Base-by-base conservation (phyloP, 2,888 invertebrate genomes). In the Orchesella flavescens region DNA sequence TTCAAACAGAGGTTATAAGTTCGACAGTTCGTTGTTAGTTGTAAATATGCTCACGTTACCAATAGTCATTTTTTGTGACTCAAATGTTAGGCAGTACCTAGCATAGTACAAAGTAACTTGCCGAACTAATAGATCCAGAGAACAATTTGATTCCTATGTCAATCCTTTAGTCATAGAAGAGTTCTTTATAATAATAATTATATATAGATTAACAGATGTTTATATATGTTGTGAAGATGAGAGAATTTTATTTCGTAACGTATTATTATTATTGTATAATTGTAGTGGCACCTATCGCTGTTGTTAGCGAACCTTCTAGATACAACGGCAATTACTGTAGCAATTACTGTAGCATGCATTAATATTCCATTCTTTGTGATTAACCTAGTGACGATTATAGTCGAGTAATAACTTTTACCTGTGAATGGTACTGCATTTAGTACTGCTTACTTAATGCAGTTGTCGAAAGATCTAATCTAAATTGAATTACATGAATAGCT, bases 331-430 rank as follows among this genome's bases (percentile, higher is more conserved):
- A 4, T 34, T n/a, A n/a, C n/a, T n/a, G n/a, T n/a, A n/a, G n/a
- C n/a, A n/a, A n/a, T n/a, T n/a, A n/a, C n/a, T n/a, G n/a, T 34
- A 34, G 34, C 34, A 34, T 2, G 34, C 7, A 4, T 34, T 34
- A 34, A n/a, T 49, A 49, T 49, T 17, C 17, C 12, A 17, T 59
- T 24, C 2, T 66, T 10, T 75, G 19, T 75, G 49, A 55, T 55
- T 19, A 17, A 46, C 61, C 74, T 61, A 61, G 74, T 74, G 63
- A 72, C 43, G 72, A 57, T 44, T n/a, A 46, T 75, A 65, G 75
- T 75, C 75, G 75, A 65, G 15, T 9, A n/a, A n/a, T n/a, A 74
- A 74, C 23, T 34, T 19, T 75, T 75, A 75, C 75, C 75, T 75
- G 75, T 75, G 61, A 63, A 44, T 49, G 44, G 44, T 44, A 44